phyloP scores from a whole-genome alignment of 1,140 invertebrate genomes.

The Drosophila parvula region DNA sequence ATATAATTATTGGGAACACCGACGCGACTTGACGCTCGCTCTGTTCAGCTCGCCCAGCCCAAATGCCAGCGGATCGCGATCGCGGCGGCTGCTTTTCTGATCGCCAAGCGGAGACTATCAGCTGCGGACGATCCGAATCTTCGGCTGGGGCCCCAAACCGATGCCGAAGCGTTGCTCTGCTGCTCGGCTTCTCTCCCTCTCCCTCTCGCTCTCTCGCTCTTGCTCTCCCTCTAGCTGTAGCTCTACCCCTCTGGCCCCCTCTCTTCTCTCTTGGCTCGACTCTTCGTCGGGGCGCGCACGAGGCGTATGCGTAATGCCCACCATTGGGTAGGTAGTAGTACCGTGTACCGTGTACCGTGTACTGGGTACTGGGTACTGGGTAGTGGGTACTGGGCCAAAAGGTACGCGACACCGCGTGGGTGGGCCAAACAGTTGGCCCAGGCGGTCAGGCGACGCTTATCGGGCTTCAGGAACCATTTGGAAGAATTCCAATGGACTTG shows the following conservation, averaged over 20 bases:
- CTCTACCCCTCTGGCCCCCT: background rate
- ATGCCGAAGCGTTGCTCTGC: too few relatives aligned
- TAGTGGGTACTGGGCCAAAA: conserved; percentile 13
- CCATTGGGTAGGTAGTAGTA: background rate
- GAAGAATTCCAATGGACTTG: background rate
- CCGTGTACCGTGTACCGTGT: too few relatives aligned
- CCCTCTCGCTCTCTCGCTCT: background rate
- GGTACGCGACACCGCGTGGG: conserved; percentile 28
- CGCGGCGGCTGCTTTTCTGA: conserved; percentile 16
- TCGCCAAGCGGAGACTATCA: conserved; percentile 21
- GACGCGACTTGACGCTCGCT: conserved; percentile 35
- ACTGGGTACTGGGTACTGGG: background rate
- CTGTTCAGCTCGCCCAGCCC: conserved; percentile 32
- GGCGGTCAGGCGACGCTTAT: conserved; percentile 6
- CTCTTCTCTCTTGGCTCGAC: conserved; percentile 4
- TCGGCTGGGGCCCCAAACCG: background rate
- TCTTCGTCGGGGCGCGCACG: conserved; percentile 17
- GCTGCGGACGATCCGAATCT: conserved; percentile 7
- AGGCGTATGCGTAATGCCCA: conserved; percentile 54
- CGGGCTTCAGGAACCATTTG: background rate
- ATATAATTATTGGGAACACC: background rate
- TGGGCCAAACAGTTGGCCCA: conserved; percentile 26
- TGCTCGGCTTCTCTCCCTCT: background rate
- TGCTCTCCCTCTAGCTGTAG: background rate
- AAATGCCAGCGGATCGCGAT: conserved; percentile 28